These are phyloP conservation scores for Platycercus adscitus DNA, from an alignment of 2,113 vertebrate genomes.

Conservation along the genomic window DNA sequence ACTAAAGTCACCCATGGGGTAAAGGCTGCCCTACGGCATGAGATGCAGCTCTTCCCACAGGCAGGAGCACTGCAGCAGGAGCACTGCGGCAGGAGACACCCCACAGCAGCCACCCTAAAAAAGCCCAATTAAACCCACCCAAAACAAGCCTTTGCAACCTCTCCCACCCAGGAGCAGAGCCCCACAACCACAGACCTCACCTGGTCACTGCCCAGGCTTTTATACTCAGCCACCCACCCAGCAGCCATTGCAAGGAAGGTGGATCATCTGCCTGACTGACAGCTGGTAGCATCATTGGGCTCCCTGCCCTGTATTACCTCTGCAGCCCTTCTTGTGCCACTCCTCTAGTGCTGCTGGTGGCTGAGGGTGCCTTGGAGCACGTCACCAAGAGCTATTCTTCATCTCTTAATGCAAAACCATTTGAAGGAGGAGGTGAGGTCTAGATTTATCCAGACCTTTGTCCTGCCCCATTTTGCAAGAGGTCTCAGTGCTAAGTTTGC, in stretches of 20 bases:
- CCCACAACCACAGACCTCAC: neutral
- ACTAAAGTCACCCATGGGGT: rapidly evolving
- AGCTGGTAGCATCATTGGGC: neutral
- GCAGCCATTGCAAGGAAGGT: neutral
- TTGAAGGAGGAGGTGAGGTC: neutral
- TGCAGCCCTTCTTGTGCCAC: neutral
- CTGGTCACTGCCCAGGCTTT: neutral
- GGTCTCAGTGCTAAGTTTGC: neutral
- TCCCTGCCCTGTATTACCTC: neutral
- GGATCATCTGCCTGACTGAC: neutral
- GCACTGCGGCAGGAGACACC: neutral
- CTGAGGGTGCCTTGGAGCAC: neutral
- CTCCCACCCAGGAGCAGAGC: neutral
- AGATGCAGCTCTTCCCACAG: neutral
- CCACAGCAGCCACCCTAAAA: neutral
- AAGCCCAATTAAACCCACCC: neutral
- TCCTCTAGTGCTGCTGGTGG: neutral
- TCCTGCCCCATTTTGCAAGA: neutral
- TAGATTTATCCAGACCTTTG: neutral
- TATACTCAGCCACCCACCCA: neutral
- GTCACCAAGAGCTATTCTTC: neutral
- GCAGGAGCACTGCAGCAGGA: neutral
- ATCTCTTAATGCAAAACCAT: neutral
- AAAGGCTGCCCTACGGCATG: rapidly evolving
- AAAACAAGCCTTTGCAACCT: neutral